phyloP scores from a whole-genome alignment of 2,797 vertebrate species.

The Sebastes melanostomus region DNA sequence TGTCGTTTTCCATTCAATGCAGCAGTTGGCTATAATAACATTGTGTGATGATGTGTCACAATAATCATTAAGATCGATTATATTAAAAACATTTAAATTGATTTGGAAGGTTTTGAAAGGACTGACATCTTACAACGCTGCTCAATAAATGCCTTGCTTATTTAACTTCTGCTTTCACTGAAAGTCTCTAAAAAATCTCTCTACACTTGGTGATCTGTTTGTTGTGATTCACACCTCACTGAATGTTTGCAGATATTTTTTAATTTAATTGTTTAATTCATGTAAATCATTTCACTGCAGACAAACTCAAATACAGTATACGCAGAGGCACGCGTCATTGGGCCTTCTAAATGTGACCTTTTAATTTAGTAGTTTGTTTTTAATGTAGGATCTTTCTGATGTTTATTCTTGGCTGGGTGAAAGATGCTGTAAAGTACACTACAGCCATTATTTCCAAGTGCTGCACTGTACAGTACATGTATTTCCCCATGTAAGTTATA shows the following conservation, averaged over 20 bases:
- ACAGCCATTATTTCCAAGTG: background rate
- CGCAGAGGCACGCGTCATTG: background rate
- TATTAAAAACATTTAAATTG: background rate
- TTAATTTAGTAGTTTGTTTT: background rate
- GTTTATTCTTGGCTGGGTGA: background rate
- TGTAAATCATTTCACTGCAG: background rate
- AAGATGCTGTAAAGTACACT: background rate
- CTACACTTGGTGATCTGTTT: background rate
- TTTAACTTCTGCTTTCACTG: background rate
- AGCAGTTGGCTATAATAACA: background rate
- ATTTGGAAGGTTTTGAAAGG: background rate
- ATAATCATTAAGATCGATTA: background rate
- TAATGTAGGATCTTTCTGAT: background rate
- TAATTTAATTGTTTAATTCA: background rate
- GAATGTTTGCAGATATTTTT: background rate
- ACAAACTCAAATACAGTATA: background rate
- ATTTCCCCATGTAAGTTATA: background rate
- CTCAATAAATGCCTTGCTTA: background rate
- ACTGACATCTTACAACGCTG: background rate
- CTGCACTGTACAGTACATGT: background rate
- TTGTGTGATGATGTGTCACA: background rate
- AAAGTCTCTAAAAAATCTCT: background rate
- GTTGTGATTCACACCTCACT: background rate
- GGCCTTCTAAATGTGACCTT: background rate
- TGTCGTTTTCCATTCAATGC: background rate